phyloP scores from a whole-genome alignment of 2,113 vertebrate genomes.

The Cebus imitator region DNA sequence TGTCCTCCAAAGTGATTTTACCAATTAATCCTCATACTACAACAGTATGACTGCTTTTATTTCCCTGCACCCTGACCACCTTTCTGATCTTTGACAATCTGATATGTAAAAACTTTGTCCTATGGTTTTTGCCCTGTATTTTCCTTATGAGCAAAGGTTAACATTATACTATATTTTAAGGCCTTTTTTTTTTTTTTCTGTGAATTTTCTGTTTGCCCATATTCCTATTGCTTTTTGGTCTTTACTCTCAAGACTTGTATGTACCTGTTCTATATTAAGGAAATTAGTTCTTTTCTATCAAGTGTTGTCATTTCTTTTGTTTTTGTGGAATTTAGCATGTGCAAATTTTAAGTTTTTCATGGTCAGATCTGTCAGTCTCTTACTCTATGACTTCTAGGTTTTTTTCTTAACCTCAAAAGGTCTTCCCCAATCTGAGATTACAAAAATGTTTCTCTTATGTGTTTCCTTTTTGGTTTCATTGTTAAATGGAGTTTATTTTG shows the following conservation, averaged over 20 bases:
- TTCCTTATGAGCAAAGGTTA: neutral
- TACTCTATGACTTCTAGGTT: neutral
- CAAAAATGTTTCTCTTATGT: neutral
- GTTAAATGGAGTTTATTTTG: neutral
- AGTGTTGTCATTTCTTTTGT: neutral
- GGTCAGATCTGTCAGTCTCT: neutral
- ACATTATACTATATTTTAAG: neutral
- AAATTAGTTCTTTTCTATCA: neutral
- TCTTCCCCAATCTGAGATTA: neutral
- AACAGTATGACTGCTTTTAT: neutral
- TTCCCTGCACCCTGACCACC: neutral
- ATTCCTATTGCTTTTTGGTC: neutral
- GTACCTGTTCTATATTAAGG: neutral
- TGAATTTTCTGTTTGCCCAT: neutral
- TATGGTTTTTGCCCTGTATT: neutral
- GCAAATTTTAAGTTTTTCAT: neutral
- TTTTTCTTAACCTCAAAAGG: neutral
- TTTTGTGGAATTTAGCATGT: neutral
- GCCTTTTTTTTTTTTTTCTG: neutral
- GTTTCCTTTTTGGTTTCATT: slow-evolving; percentile 20
- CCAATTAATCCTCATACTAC: neutral
- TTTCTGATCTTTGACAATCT: neutral
- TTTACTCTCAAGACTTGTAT: neutral
- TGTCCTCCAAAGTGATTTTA: neutral
- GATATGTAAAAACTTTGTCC: neutral